These are phyloP conservation scores for Syrrhaptes paradoxus DNA, from an alignment of 2,113 vertebrate genomes.

Conservation along the genomic window DNA sequence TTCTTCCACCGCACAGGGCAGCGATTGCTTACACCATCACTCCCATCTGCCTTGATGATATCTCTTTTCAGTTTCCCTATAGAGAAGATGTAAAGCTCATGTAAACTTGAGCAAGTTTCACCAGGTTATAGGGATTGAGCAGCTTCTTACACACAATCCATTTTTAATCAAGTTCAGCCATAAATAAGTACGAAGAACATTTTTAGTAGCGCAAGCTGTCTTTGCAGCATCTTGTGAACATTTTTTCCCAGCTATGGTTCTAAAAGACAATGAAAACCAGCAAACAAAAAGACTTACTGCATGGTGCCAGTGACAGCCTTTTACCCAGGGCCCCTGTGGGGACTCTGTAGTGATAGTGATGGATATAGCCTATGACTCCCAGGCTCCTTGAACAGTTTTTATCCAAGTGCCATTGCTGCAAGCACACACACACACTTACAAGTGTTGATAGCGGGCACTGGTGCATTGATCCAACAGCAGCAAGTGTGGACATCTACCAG, in stretches of 20 bases:
- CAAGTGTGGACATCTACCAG: not conserved
- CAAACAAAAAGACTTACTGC: not conserved
- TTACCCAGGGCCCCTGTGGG: accelerated
- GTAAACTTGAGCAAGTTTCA: not conserved
- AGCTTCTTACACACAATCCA: not conserved
- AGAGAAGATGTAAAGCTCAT: not conserved
- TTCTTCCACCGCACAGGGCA: not conserved
- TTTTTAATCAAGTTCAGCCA: not conserved
- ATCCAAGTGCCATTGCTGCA: accelerated
- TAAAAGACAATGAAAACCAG: not conserved
- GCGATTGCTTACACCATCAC: not conserved
- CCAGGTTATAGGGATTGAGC: not conserved
- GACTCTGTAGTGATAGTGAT: not conserved
- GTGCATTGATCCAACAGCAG: not conserved
- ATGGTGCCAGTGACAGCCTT: not conserved
- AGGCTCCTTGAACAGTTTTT: not conserved
- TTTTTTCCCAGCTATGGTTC: not conserved
- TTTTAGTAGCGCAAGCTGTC: not conserved
- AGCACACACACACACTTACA: accelerated
- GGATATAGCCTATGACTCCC: not conserved
- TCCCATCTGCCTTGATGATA: not conserved
- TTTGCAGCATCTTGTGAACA: not conserved
- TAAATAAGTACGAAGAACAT: not conserved
- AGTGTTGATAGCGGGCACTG: accelerated
- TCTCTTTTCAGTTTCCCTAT: not conserved